Evolutionary conservation across 64 coral and sea anemone species (phyloP), one percentile per base, ranked within the genome.

Genomic region (Astreopora myriophthalma): DNA sequence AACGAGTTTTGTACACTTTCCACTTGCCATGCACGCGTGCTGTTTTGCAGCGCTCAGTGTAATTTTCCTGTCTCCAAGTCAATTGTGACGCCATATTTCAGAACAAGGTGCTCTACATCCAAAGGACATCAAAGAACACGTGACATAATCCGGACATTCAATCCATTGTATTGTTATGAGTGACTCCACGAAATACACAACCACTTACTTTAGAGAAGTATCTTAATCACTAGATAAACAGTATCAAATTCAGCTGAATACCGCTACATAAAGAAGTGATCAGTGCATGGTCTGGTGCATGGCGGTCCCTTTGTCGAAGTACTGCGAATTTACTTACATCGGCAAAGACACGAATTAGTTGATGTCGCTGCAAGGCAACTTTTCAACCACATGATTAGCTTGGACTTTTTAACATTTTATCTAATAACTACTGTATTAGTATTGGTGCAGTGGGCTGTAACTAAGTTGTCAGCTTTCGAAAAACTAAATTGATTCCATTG

Each of bases 181-280:
- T 23, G 65, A 33, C 79, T 65, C 57, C 14, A 38, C 34, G 25
- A 36, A 83, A 83, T 34, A 63, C 65, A 38, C 22, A 1, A n/a
- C 22, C 33, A 30, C 76, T 5, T 35, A 34, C 34, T 58, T 80
- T 48, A 31, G 31, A 49, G 7, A 17, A 30, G 1, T 55, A 17
- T 58, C 7, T 80, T 70, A 31, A 30, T 78, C 75, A 17, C 77
- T 37, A 4, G 37, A 57, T 83, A 83, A 83, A 65, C 79, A 83
- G n/a, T 36, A 83, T 83, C 78, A 61, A 61, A 83, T 83, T 63
- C 24, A 35, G 27, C 17, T 1, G 8, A 2, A 20, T 30, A 32
- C 7, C 17, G 55, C 20, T 64, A 83, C 37, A 39, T 64, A 63
- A 80, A 62, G 51, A 3, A 46, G 11, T 46, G 11, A 46, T 5